Evolutionary conservation across 2,113 vertebrate genomes (phyloP).

Genomic region (Grallaria varia): DNA sequence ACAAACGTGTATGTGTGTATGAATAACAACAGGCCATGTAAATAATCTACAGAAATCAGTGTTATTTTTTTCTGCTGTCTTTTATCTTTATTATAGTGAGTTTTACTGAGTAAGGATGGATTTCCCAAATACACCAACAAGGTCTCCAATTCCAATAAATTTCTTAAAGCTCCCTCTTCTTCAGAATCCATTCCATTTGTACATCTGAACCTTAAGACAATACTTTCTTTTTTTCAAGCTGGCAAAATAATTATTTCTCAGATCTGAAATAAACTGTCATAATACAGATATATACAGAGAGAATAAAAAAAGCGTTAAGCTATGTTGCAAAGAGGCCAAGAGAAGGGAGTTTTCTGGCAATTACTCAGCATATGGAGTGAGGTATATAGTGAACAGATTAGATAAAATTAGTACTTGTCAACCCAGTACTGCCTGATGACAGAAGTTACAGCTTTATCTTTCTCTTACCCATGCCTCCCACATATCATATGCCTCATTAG

Average conservation of each 20-base stretch:
- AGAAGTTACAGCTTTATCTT: slow-evolving; percentile 49
- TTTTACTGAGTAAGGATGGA: neutral
- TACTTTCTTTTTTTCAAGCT: neutral
- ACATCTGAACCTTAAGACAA: neutral
- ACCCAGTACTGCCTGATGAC: slow-evolving; percentile 14
- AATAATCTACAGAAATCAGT: neutral
- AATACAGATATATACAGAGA: neutral
- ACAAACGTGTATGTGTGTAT: neutral
- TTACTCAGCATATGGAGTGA: neutral
- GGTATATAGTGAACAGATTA: slow-evolving; percentile 22
- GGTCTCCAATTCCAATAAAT: neutral
- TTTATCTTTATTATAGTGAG: neutral
- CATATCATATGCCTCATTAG: slow-evolving; percentile 9
- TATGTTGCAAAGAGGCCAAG: neutral
- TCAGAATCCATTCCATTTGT: neutral
- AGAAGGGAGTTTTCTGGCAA: slow-evolving; percentile 22
- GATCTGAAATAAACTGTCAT: neutral
- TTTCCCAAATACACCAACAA: neutral
- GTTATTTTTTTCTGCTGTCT: neutral
- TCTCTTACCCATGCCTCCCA: slow-evolving; percentile 20
- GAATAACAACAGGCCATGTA: neutral
- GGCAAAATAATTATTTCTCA: neutral
- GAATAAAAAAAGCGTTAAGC: neutral
- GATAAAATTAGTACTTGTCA: slow-evolving; percentile 50
- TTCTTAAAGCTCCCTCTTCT: neutral